Base-by-base conservation (phyloP, 1,140 invertebrate species). In the Zaprionus ghesquierei region DNA sequence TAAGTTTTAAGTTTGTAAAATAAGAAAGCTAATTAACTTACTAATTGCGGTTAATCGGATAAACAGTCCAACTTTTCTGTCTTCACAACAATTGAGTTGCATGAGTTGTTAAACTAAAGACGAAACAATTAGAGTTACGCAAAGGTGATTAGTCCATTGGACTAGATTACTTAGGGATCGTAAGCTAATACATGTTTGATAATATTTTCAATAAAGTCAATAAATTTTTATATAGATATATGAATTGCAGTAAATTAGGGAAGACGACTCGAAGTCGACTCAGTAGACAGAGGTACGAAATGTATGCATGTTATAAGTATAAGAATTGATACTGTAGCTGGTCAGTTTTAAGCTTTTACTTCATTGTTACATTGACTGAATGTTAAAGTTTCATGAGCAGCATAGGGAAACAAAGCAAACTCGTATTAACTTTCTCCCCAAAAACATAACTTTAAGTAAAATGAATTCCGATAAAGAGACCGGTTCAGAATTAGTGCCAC, bases 401-500 rank as follows among this genome's bases (percentile, higher is more conserved):
- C 18, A 49, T 31, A 22, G 22, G 9, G 23, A 65, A 31, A 10
- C 29, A 22, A 20, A 50, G 69, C 53, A 64, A 27, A 8, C 0
- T 29, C n/a, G 31, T 12, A 33, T 3, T 12, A 33, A 33, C 12
- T 13, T 13, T 33, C 8, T 15, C 2, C 35, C 35, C 2, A 56
- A 65, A 31, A 31, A 1, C 13, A 22, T 38, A 25, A 64, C 10
- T 33, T 46, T 15, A 46, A 69, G 35, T 63, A 22, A 13, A 55
- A 66, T 60, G 69, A 6, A 68, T 49, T 27, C 35, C 4, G 31
- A n/a, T 12, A 51, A 53, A 5, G 33, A 66, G 1, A 13, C 41
- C 4, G 46, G 4, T 3, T 5, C 10, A 12, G 12, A 6, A 2
- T 10, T 9, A 49, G 1, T 15, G 10, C 79, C 20, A 5, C 75